A percentile compares a stretch with the other conserved stretches of the same genome.
These are phyloP conservation scores for Turdus rufiventris DNA, from an alignment of 2,113 vertebrate genomes.

Conservation along the genomic window DNA sequence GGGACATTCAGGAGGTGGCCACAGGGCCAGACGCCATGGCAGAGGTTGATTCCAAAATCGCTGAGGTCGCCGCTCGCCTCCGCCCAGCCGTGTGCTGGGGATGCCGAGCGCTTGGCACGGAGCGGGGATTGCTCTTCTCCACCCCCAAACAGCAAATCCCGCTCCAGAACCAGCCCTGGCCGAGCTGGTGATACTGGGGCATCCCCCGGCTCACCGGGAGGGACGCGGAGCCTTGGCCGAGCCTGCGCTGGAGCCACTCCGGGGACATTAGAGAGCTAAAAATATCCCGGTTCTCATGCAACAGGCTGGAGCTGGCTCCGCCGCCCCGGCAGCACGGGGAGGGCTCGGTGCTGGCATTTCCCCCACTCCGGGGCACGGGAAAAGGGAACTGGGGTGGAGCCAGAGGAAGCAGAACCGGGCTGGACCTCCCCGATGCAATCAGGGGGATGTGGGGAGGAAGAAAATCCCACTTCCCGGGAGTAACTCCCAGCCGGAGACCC, in stretches of 20 bases:
- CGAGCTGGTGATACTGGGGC: accelerated
- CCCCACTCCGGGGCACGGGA: background rate
- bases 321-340: background rate
- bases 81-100: background rate
- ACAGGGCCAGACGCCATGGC: background rate
- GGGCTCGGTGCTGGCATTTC: background rate
- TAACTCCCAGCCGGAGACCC: accelerated
- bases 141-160: accelerated
- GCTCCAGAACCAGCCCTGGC: background rate
- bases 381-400: background rate
- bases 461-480: accelerated
- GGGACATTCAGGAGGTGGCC: background rate
- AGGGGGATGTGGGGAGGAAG: accelerated
- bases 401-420: background rate
- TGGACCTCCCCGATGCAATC: background rate
- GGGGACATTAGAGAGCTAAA: slow-evolving; percentile 25
- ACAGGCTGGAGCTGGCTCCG: slow-evolving; percentile 3
- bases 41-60: background rate
- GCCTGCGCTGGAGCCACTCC: background rate
- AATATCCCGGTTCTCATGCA: slow-evolving; percentile 19
- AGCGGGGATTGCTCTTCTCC: background rate
- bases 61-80: background rate
- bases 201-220: background rate
- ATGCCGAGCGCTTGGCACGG: accelerated
- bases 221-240: background rate